Evolutionary conservation across 2,113 vertebrate genomes (phyloP), one percentile per base, ranked within the genome.

Genomic region (Megaceryle torquata): DNA sequence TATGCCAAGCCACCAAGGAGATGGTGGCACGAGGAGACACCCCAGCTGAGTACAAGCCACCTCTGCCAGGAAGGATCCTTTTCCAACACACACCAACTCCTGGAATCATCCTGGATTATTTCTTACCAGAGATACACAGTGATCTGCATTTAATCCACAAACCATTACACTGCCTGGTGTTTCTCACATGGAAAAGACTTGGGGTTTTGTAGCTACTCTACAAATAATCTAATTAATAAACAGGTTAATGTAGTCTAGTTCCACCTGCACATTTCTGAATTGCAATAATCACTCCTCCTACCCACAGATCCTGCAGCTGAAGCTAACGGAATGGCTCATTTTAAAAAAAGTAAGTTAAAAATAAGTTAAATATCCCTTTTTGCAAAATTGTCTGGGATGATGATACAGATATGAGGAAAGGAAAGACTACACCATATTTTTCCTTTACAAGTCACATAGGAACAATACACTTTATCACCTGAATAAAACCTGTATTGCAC

Each of bases 11-110:
- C 70, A 33, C 31, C 44, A 11, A 51, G 79, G 33, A 71, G 29
- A 70, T 21, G 24, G 41, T 28, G 74, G 5, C 88, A 39, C 0
- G 0, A 24, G 18, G 16, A 46, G 46, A 59, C 16, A 37, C 1
- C 5, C 19, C 37, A 41, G 70, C 44, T 0, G 0, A 41, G 43
- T n/a, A 70, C 1, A 1, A 59, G 26, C 37, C 1, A 0, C 29
- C 86, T 0, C 0, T 25, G 13, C 15, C 31, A 64, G 65, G 37
- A 59, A 29, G 39, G 10, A 50, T 63, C 70, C 41, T 37, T 80
- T 53, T 72, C 37, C 79, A 84, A 24, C 21, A 54, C 46, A 43
- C 13, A 15, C 16, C 1, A 0, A 21, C 37, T 51, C 7, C 57
- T 60, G 57, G 31, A 85, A 90, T 33, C 50, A 37, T 13, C 71